Conservation (phyloP, 2,797 vertebrate genomes). For the Spinus pinus region DNA sequence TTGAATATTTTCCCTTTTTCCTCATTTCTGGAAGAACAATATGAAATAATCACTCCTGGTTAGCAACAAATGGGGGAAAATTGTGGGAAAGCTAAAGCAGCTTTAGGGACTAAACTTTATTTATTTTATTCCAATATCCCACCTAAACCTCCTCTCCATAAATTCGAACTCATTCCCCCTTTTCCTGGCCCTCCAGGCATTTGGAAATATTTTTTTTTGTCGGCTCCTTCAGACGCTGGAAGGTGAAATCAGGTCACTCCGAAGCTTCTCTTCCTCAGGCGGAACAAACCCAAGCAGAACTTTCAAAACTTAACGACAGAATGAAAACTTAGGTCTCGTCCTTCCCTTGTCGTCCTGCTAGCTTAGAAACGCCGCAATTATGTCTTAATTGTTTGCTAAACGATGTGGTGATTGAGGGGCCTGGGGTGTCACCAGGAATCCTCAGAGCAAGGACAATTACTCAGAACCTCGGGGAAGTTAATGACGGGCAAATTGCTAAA, state of each 20-base stretch:
- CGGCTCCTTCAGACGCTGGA: background rate
- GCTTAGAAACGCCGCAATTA: background rate
- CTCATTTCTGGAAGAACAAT: background rate
- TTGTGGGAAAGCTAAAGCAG: background rate
- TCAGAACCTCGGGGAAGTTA: background rate
- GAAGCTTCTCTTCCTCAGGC: background rate
- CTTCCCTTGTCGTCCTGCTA: background rate
- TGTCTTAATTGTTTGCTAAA: background rate
- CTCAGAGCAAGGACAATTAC: background rate
- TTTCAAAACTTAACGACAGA: background rate
- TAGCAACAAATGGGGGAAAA: accelerated
- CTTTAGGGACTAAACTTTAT: background rate
- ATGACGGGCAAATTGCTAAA: background rate
- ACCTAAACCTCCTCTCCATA: background rate
- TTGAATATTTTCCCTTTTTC: background rate
- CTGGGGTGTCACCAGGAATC: background rate
- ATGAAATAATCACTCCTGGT: background rate
- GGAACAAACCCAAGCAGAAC: background rate
- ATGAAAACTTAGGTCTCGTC: accelerated
- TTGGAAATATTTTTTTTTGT: background rate
- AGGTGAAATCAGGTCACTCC: background rate
- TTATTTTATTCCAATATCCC: background rate
- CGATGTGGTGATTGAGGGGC: background rate
- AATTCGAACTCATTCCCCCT: background rate
- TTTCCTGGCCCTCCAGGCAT: no score